A percentile compares a stretch with the other conserved stretches of the same genome.
Conservation (phyloP, 2,113 vertebrate species). For the Pipra filicauda region DNA sequence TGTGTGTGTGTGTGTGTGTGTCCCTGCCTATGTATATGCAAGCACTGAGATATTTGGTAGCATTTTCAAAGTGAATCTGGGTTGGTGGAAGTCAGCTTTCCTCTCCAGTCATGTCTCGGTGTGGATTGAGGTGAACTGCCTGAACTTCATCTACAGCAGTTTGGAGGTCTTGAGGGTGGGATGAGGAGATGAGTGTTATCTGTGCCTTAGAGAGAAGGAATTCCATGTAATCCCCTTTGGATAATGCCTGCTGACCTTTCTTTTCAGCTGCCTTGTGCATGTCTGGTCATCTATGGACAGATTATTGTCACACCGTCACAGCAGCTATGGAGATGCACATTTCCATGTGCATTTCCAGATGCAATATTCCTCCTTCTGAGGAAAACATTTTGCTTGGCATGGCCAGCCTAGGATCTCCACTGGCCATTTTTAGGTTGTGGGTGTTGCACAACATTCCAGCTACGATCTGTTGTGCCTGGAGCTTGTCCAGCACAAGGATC, state of each 20-base stretch:
- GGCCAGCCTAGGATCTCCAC: not conserved
- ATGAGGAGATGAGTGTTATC: not conserved
- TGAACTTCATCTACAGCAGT: not conserved
- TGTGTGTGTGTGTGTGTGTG: not conserved
- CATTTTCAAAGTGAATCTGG: not conserved
- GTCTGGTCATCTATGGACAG: not conserved
- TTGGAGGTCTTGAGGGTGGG: not conserved
- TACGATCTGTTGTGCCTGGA: not conserved
- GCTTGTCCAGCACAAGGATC: not conserved
- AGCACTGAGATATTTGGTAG: not conserved
- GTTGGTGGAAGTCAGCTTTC: not conserved
- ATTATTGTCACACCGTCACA: accelerated
- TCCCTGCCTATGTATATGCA: accelerated
- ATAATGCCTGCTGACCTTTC: not conserved
- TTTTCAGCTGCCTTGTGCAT: not conserved
- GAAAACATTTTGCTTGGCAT: not conserved
- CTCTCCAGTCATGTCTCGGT: not conserved
- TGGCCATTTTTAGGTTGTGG: not conserved
- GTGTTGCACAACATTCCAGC: not conserved
- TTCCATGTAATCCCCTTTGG: not conserved
- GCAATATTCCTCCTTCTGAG: not conserved
- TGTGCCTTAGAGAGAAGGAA: not conserved
- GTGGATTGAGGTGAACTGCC: not conserved
- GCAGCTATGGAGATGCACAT: not conserved
- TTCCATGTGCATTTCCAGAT: not conserved